Evolutionary conservation across 2,888 invertebrate genomes (phyloP).

Genomic region (Hofmannophila pseudospretella): DNA sequence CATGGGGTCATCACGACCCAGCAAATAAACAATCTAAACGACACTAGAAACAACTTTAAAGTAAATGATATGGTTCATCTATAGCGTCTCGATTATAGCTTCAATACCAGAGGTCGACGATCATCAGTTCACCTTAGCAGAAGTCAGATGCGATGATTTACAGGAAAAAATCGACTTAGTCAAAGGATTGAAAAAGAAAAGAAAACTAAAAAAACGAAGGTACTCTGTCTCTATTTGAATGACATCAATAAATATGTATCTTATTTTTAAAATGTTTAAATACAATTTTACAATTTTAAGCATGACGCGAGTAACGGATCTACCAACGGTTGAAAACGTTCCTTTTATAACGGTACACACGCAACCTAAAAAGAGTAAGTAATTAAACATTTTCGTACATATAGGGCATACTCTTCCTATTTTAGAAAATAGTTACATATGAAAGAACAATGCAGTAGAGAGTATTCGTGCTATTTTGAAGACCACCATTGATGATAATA

Average conservation of each 20-base stretch:
- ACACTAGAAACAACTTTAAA: no score
- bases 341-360: constrained; percentile 55
- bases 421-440: no score
- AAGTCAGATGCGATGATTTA: constrained; percentile 56
- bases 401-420: no score
- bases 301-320: constrained; percentile 49
- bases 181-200: constrained; percentile 55
- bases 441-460: no score
- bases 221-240: constrained; percentile 14
- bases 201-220: constrained; percentile 63
- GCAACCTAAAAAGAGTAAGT: constrained; percentile 65
- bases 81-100: no score
- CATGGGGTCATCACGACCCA: no score
- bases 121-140: constrained; percentile 54
- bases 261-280: background rate
- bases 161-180: constrained; percentile 63
- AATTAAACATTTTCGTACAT: background rate
- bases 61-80: no score
- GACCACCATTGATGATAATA: no score
- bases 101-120: constrained; percentile 62
- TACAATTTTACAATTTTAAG: constrained; percentile 30
- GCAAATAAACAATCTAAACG: no score
- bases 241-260: background rate
- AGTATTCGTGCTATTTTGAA: no score
- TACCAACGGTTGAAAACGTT: constrained; percentile 30